These are phyloP conservation scores for Porites divaricata DNA, from an alignment of 92 coral and sea anemone genomes.

Conservation along the genomic window DNA sequence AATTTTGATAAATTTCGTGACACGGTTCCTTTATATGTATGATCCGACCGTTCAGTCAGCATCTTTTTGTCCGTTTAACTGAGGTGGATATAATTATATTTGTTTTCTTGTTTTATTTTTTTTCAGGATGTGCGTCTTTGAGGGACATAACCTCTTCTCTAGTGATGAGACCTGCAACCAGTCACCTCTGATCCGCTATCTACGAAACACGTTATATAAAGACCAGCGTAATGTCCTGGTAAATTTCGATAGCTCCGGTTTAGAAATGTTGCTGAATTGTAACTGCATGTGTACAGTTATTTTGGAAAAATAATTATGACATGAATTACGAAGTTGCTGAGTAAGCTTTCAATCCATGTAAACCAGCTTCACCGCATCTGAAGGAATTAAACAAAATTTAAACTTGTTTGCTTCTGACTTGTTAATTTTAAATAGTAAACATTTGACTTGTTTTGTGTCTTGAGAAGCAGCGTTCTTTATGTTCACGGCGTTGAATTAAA, in stretches of 20 bases:
- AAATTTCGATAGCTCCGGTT: neutral
- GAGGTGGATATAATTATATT: neutral
- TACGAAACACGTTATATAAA: neutral
- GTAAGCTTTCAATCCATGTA: too few species aligned
- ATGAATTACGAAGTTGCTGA: neutral
- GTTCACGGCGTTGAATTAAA: too few species aligned
- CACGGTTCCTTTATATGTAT: too few species aligned
- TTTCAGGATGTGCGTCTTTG: neutral
- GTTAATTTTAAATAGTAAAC: too few species aligned
- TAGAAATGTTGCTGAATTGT: neutral
- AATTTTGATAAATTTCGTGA: too few species aligned
- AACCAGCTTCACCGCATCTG: too few species aligned
- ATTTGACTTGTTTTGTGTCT: too few species aligned
- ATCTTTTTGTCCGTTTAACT: neutral
- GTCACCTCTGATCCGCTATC: neutral
- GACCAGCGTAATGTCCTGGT: neutral
- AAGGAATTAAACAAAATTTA: too few species aligned
- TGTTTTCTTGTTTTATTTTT: neutral
- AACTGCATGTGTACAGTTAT: neutral
- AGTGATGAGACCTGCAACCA: neutral
- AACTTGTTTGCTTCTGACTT: too few species aligned
- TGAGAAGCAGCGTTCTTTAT: too few species aligned
- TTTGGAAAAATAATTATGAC: too few species aligned
- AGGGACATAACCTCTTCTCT: conserved; percentile 4
- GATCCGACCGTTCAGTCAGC: too few species aligned